Base-by-base conservation (phyloP, 2,113 vertebrate genomes). In the Taxidea taxus region DNA sequence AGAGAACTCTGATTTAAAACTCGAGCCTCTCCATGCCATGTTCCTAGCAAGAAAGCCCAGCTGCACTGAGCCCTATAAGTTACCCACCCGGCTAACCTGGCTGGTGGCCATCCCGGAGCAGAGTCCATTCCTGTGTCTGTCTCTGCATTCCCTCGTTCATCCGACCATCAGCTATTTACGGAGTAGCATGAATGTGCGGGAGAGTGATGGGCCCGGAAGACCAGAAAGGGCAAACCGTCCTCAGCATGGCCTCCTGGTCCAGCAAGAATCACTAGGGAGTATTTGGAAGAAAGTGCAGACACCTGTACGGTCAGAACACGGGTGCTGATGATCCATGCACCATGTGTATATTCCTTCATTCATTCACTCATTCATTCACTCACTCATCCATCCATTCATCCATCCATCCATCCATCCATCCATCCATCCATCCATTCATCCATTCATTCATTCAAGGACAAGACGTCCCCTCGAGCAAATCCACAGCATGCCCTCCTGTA, bases 161-260 rank as follows among this genome's bases (percentile, higher is more conserved):
- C 14, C 29, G 31, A 2, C 72, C 42, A n/a, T 49, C 60, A 37
- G 51, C 5, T 27, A 20, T 29, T n/a, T 11, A 34, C 6, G 18
- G n/a, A 39, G 44, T 0, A 10, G 27, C 82, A 66, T 0, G 0
- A 4, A 34, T 7, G 18, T 7, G 25, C 34, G 60, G 7, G 74
- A 51, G 2, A 12, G 39, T 6, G 34, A 47, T 11, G n/a, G 13
- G n/a, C 75, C 49, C 27, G 1, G 34, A 39, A 74, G 47, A 39
- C 0, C 2, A 1, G 37, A 14, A 6, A 84, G 37, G 31, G 23
- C 29, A 10, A 60, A 37, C 0, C 31, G 11, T 47, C 20, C 60
- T 82, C 64, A 8, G 83, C 15, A 31, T 0, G 8, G 16, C 72
- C 87, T 56, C 58, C 47, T 51, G 54, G 34, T n/a, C 29, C 54